Base-by-base conservation (phyloP, 2,113 vertebrate genomes). In the Notothenia rossii region DNA sequence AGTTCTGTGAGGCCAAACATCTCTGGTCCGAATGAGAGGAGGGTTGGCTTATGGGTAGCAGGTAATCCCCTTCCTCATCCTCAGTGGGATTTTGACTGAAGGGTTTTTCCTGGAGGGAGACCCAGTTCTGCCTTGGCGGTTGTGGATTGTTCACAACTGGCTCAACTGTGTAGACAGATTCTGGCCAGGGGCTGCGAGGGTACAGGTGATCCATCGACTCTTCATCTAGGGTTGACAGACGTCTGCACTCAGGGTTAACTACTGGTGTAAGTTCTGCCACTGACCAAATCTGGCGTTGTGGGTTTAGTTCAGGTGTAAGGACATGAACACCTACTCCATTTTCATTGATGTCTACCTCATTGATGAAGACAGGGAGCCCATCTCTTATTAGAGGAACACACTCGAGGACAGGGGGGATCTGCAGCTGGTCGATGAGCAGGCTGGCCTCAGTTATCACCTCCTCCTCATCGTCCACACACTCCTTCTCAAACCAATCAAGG, bases 401-500 rank as follows among this genome's bases (percentile, higher is more conserved):
- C 68, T 93, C 63, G 0, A 88, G 55, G 40, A 94, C 84, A 0
- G 89, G 84, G 45, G 79, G 80, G 20, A 82, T n/a, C 0, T 70
- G 50, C 36, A 66, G 29, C 0, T 51, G 36, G 0, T 58, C 56
- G 2, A 83, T 56, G 4, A 88, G 65, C 5, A 8, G 10, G 4
- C 29, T n/a, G 8, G 60, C 20, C 22, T 93, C 88, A 17, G 81
- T 33, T 3, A 20, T 9, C 13, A 89, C 92, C 1, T 95, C 94
- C 7, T 93, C 95, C 0, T 94, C 91, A 0, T 25, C 40, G 10
- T 55, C 66, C 22, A 95, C 54, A 12, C 92, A 96, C 91, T 99
- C 94, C 0, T 58, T 92, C 78, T 97, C 94, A 79, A 98, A 99
- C 98, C 98, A 99, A 50, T 97, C 93, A 0, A 96, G 96, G 50